A percentile compares a stretch with the other conserved stretches of the same genome.
Evolutionary conservation across 1,140 invertebrate species (phyloP).

Genomic region (Macrocentrus cingulum): DNA sequence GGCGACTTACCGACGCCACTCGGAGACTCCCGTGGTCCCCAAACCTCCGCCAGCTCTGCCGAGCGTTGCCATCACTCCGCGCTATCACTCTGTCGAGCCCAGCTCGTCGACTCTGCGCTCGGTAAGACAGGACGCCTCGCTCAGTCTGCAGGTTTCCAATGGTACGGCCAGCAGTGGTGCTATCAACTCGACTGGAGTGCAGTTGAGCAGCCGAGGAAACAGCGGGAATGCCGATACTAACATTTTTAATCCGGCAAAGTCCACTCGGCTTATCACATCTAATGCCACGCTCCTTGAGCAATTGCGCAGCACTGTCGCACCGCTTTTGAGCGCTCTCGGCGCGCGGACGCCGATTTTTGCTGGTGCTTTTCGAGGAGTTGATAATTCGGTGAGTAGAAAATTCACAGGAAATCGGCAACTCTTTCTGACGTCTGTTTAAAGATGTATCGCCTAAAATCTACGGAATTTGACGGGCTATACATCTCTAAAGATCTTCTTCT

Average conservation of each 20-base stretch:
- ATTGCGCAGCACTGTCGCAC: slow-evolving; percentile 53
- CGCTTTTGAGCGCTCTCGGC: slow-evolving; percentile 46
- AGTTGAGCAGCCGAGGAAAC: slow-evolving; percentile 40
- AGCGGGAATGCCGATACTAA: slow-evolving; percentile 41
- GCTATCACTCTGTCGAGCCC: slow-evolving; percentile 30
- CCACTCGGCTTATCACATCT: slow-evolving; percentile 38
- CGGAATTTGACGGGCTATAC: too few relatives aligned
- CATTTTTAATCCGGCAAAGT: slow-evolving; percentile 50
- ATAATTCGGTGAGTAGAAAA: slow-evolving; percentile 44
- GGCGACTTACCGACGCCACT: slow-evolving; percentile 51
- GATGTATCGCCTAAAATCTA: too few relatives aligned
- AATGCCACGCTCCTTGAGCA: slow-evolving; percentile 50
- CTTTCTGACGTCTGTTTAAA: too few relatives aligned
- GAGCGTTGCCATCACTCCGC: slow-evolving; percentile 46
- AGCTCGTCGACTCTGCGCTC: slow-evolving; percentile 25
- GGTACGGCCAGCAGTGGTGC: slow-evolving; percentile 19
- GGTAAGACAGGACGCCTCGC: slow-evolving; percentile 39
- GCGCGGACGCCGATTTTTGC: slow-evolving; percentile 48
- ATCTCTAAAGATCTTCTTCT: too few relatives aligned
- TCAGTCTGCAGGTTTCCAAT: slow-evolving; percentile 41
- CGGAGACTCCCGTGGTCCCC: slow-evolving; percentile 35
- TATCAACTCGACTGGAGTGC: slow-evolving; percentile 33
- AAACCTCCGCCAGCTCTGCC: slow-evolving; percentile 18
- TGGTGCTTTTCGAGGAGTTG: slow-evolving; percentile 45
- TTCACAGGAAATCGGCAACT: too few relatives aligned